Percentiles rank a stretch among this genome's conserved stretches.
Evolutionary conservation across 2,797 vertebrate species (phyloP).

Genomic region (Potorous gilbertii): DNA sequence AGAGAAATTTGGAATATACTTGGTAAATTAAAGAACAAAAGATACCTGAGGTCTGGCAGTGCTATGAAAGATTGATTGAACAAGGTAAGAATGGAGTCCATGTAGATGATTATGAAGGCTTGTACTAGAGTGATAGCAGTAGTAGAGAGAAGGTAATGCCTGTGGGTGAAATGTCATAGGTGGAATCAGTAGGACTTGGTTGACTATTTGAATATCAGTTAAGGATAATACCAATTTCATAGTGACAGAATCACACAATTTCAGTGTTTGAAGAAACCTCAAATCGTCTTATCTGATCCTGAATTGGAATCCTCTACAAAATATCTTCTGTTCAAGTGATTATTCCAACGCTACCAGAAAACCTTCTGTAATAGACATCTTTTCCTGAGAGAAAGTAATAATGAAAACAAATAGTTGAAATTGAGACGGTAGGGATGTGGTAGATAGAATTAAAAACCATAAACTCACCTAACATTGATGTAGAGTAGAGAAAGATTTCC

Average conservation of each 20-base stretch:
- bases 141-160: neutral
- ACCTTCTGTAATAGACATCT: neutral
- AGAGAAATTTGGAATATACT: neutral
- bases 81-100: neutral
- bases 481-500: neutral
- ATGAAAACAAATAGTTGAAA: neutral
- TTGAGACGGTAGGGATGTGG: neutral
- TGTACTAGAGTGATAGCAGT: neutral
- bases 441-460: neutral
- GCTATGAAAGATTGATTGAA: neutral
- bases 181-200: neutral
- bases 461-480: neutral
- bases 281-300: neutral
- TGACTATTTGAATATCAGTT: neutral
- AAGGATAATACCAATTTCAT: neutral
- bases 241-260: neutral
- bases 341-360: neutral
- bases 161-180: neutral
- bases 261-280: neutral
- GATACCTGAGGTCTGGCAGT: neutral
- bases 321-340: neutral
- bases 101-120: neutral
- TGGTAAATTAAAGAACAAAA: neutral
- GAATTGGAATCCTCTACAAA: neutral
- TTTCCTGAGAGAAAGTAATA: neutral